Base-by-base conservation (phyloP, 2,797 vertebrate species). In the Macropus fuliginosus region DNA sequence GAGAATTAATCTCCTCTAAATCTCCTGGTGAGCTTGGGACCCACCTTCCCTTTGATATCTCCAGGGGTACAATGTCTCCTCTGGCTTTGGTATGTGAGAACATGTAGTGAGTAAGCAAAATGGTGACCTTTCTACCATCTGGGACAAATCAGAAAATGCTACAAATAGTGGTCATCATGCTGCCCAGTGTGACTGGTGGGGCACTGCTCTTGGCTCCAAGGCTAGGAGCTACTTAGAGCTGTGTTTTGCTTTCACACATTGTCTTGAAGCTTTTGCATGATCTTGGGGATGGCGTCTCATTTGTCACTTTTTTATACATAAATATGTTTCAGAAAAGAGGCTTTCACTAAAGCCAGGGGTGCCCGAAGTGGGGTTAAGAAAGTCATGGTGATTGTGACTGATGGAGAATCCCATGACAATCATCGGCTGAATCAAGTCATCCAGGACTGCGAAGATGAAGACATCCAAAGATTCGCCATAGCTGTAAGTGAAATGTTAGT, bases 321-420 rank as follows among this genome's bases (percentile, higher is more conserved):
- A 10, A 96, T 28, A 4, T 74, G 40, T 50, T 98, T 97, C 98
- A 99, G 99, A 98, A 98, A 98, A 97, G 99, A 99, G 97, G 99
- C 99, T 81, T 99, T 99, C 98, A 99, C 98, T 92, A 98, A 98
- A 93, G 99, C 99, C 97, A 98, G 99, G 0, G 99, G 99, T 0
- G 99, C 99, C 1, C 98, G 99, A 93, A 98, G 98, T 31, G 99
- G 99, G 54, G 99, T 99, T 55, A 99, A 99, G 95, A 99, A 99
- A 98, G 99, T 99, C 94, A 99, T 99, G 99, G 99, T 99, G 96
- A 99, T 99, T 93, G 99, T 99, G 97, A 99, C 99, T 0, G 99
- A 99, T 34, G 99, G 99, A 56, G 99, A 99, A 98, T 99, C 99
- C 55, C 99, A 99, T 54, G 99, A 99, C 98, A 99, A 98, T 95